Percentiles rank a stretch among this genome's conserved stretches.
Evolutionary conservation across 2,888 invertebrate species (phyloP).

Genomic region (Pristionchus entomophagus): DNA sequence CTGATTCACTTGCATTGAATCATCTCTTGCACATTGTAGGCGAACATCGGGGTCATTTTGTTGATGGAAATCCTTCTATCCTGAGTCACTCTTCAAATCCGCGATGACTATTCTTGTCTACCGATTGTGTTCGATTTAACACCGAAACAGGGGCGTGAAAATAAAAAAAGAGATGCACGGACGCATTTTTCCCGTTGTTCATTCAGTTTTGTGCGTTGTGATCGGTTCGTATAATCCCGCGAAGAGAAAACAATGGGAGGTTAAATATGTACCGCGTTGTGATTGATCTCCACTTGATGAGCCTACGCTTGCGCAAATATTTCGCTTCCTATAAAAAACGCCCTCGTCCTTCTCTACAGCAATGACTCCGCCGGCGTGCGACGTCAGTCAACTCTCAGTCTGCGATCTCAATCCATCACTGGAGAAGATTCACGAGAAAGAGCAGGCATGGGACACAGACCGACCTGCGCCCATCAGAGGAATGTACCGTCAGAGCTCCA

Average conservation of each 20-base stretch:
- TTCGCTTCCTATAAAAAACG: neutral
- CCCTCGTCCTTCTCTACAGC: neutral
- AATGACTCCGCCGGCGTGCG: neutral
- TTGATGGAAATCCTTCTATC: neutral
- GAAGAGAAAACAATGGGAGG: neutral
- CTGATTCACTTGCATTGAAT: neutral
- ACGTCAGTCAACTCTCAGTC: neutral
- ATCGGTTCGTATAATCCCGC: neutral
- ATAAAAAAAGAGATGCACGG: no score
- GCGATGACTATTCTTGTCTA: no score
- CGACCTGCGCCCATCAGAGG: constrained; percentile 1
- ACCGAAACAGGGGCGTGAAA: no score
- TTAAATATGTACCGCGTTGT: neutral
- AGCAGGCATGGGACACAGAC: neutral
- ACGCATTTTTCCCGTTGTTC: no score
- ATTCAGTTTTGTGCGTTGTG: no score
- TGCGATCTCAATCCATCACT: neutral
- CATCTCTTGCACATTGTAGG: neutral
- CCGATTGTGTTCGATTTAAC: no score
- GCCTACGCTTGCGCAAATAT: constrained; percentile 1
- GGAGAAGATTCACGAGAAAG: neutral
- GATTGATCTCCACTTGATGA: neutral
- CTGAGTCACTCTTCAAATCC: neutral
- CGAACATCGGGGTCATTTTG: neutral
- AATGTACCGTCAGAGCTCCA: constrained; percentile 17